Conservation (phyloP, 1,140 invertebrate genomes). For the Cylas formicarius region DNA sequence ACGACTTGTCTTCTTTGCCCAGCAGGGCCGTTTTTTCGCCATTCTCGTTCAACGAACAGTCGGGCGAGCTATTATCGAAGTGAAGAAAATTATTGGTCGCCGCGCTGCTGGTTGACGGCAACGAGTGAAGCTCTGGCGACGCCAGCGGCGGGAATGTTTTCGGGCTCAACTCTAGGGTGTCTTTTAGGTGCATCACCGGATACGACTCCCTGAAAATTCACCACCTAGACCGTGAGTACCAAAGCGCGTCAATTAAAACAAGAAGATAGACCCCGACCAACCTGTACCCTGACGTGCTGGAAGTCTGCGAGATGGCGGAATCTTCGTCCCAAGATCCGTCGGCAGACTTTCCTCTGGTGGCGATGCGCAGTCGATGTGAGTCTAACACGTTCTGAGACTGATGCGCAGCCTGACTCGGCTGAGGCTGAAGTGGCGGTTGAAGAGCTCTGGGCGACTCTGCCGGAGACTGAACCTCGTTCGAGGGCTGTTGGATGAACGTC, state of each 20-base stretch:
- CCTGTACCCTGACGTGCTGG: conserved; percentile 70
- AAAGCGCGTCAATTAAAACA: too few relatives aligned
- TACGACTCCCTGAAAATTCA: conserved; percentile 47
- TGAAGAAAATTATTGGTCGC: conserved; percentile 52
- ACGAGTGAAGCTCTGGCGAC: conserved; percentile 52
- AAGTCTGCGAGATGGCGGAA: conserved; percentile 59
- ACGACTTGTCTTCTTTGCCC: conserved; percentile 37
- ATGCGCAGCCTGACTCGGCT: conserved; percentile 9
- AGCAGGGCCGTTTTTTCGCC: conserved; percentile 52
- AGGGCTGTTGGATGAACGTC: conserved; percentile 9
- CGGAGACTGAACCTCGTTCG: conserved; percentile 7
- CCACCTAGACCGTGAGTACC: too few relatives aligned
- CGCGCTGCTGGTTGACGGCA: conserved; percentile 52
- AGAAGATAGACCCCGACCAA: too few relatives aligned
- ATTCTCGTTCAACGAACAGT: conserved; percentile 53
- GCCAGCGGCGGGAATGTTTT: conserved; percentile 50
- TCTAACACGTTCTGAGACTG: conserved; percentile 27
- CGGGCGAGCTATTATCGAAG: conserved; percentile 54
- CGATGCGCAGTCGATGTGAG: conserved; percentile 39
- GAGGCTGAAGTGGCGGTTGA: conserved; percentile 1
- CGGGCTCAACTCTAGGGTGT: conserved; percentile 34
- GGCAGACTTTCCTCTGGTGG: conserved; percentile 38
- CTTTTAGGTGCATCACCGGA: conserved; percentile 47
- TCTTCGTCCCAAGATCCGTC: conserved; percentile 74
- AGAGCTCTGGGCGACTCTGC: conserved; percentile 1